Percentiles rank a stretch among this genome's conserved stretches.
Evolutionary conservation across 2,888 invertebrate genomes (phyloP).

Genomic region (Macaria notata): DNA sequence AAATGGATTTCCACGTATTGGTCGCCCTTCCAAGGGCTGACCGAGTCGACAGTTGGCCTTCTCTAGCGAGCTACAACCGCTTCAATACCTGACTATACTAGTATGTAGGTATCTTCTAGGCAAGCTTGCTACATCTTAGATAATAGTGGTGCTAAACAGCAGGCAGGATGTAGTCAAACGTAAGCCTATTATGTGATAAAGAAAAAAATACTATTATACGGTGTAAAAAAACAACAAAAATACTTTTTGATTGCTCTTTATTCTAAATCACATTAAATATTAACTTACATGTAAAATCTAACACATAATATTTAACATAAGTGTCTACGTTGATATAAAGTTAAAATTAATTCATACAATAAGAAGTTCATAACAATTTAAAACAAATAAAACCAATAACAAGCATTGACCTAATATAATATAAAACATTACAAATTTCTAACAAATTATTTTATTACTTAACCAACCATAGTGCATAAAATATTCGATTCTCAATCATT

Average conservation of each 20-base stretch:
- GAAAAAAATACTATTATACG: no score
- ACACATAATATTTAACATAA: constrained; percentile 14
- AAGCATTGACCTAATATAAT: constrained; percentile 9
- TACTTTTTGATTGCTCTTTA: constrained; percentile 6
- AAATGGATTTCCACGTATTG: no score
- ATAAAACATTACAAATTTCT: constrained; percentile 3
- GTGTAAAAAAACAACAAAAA: neutral
- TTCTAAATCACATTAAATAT: constrained; percentile 13
- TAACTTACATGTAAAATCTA: constrained; percentile 6
- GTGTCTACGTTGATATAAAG: constrained; percentile 5
- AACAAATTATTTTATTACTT: constrained; percentile 1
- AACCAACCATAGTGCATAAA: constrained; percentile 1
- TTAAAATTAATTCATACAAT: constrained; percentile 1
- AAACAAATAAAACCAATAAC: neutral
- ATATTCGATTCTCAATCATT: constrained; percentile 6
- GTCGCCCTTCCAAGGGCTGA: no score
- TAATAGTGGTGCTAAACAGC: no score
- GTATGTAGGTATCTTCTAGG: no score
- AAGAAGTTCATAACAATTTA: neutral
- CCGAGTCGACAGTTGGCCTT: no score
- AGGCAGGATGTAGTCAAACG: no score
- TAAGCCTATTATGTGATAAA: no score
- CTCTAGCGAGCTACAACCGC: no score
- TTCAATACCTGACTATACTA: no score
- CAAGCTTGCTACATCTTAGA: no score